A percentile compares a stretch with the other conserved stretches of the same genome.
Conservation (phyloP, 2,113 vertebrate genomes). For the Pimephales promelas region DNA sequence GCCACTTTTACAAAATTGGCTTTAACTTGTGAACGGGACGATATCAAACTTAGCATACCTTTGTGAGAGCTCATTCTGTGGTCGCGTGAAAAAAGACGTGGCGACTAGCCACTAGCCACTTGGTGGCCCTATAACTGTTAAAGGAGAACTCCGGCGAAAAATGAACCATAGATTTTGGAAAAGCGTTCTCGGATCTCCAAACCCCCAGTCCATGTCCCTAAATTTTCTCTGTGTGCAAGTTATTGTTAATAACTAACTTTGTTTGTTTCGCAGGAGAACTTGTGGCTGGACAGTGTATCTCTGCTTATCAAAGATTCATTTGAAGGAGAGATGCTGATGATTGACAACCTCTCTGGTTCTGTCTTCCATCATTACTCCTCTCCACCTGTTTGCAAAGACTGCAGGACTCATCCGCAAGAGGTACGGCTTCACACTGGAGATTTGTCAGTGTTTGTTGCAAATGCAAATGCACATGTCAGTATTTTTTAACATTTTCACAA, state of each 20-base stretch:
- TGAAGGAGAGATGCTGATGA: conserved; percentile 98
- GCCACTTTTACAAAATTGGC: too few species aligned
- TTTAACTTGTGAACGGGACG: too few species aligned
- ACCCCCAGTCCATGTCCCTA: background rate
- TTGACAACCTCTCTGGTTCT: conserved; percentile 98
- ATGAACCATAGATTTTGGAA: conserved; percentile 8
- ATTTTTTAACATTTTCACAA: too few species aligned
- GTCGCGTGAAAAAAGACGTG: too few species aligned
- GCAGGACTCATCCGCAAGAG: conserved; percentile 92
- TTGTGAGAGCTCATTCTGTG: too few species aligned
- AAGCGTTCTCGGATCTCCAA: background rate
- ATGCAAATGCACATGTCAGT: conserved; percentile 45
- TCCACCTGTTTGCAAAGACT: conserved; percentile 86
- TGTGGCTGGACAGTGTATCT: conserved; percentile 99
- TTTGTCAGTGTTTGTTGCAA: background rate
- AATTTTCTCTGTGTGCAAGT: background rate
- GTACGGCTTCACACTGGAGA: conserved; percentile 69
- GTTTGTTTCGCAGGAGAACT: conserved; percentile 85
- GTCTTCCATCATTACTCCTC: conserved; percentile 99
- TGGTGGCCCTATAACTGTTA: too few species aligned
- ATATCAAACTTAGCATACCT: too few species aligned
- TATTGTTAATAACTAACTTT: conserved; percentile 25
- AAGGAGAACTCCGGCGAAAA: too few species aligned
- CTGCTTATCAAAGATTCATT: conserved; percentile 99
- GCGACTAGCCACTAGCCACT: too few species aligned